Conservation (phyloP, 1,140 invertebrate species). For the Drosophila kohkoa region DNA sequence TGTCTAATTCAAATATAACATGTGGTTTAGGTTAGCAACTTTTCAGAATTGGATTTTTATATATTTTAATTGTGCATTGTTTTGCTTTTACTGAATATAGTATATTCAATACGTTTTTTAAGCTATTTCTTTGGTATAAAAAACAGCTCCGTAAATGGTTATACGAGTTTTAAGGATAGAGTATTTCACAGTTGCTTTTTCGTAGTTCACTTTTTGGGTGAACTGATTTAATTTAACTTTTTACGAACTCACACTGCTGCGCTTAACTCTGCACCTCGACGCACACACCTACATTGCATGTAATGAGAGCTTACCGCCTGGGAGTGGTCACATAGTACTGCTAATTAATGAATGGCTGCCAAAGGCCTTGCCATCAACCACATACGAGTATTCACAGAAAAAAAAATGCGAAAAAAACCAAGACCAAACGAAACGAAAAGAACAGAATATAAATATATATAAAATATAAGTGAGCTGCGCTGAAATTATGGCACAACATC, state of each 20-base stretch:
- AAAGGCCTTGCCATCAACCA: slow-evolving; percentile 43
- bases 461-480: slow-evolving; percentile 34
- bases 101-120: no score
- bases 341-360: slow-evolving; percentile 74
- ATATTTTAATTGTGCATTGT: no score
- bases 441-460: slow-evolving; percentile 16
- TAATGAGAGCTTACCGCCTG: slow-evolving; percentile 51
- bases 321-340: slow-evolving; percentile 61
- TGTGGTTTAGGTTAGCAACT: no score
- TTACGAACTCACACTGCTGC: slow-evolving; percentile 29
- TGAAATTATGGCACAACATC: no score
- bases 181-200: no score
- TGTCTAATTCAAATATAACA: no score
- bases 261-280: neutral
- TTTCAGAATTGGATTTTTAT: no score
- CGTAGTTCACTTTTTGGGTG: no score
- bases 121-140: no score
- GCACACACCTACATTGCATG: slow-evolving; percentile 6
- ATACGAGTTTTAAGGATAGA: no score
- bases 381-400: neutral
- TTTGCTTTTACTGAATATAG: no score
- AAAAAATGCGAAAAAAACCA: neutral
- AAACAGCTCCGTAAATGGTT: no score
- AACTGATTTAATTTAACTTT: slow-evolving; percentile 76
- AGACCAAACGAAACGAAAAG: neutral